Percentiles rank a stretch among this genome's conserved stretches.
Evolutionary conservation across 2,797 vertebrate genomes (phyloP).

Genomic region (Microcaecilia unicolor): DNA sequence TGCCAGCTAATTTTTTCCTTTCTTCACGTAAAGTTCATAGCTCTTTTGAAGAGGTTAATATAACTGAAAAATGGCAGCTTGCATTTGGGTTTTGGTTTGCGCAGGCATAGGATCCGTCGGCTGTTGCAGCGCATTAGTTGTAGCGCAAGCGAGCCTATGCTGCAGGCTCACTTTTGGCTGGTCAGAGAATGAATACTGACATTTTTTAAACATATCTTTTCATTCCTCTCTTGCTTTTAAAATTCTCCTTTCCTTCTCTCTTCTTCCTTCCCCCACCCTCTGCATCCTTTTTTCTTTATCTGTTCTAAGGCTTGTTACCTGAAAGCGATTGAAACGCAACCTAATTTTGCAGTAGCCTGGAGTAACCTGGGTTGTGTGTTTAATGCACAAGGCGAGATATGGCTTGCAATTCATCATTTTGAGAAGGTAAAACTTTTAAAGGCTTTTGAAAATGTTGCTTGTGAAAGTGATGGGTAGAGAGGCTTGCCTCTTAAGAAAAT

Average conservation of each 20-base stretch:
- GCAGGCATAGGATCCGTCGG: conserved; percentile 94
- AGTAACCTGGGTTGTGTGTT: conserved; percentile 99
- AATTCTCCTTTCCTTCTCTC: conserved; percentile 51
- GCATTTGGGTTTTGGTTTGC: conserved; percentile 89
- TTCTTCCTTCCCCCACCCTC: conserved; percentile 48
- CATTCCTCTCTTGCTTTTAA: conserved; percentile 62
- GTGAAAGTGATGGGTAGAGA: no score
- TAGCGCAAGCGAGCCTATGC: conserved; percentile 91
- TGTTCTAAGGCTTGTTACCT: conserved; percentile 95
- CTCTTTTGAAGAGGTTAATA: conserved; percentile 15
- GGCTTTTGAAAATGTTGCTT: background rate
- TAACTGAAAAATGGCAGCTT: conserved; percentile 87
- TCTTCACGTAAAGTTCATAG: no score
- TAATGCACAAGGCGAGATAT: conserved; percentile 98
- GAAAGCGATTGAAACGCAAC: conserved; percentile 99
- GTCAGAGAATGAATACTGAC: conserved; percentile 80
- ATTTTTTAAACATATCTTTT: conserved; percentile 54
- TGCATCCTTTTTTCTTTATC: conserved; percentile 54
- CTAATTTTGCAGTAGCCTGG: conserved; percentile 98
- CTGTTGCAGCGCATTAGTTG: conserved; percentile 92
- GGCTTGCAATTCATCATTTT: conserved; percentile 98
- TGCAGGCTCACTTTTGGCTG: conserved; percentile 98
- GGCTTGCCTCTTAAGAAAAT: no score
- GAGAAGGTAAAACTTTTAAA: conserved; percentile 74
- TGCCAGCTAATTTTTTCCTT: background rate